Evolutionary conservation across 1,140 invertebrate genomes (phyloP).

Genomic region (Drosophila parabipectinata): DNA sequence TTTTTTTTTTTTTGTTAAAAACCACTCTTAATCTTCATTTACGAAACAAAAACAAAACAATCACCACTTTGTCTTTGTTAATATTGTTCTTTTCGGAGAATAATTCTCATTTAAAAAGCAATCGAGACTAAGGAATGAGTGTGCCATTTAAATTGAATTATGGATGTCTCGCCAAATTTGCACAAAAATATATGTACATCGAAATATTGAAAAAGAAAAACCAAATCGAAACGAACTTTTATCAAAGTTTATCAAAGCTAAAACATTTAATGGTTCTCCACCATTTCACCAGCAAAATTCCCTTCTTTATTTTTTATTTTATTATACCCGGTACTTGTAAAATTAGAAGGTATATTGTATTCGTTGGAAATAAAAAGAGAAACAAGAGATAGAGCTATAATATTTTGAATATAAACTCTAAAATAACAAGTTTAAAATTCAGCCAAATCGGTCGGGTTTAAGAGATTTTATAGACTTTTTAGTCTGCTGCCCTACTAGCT

Average conservation of each 20-base stretch:
- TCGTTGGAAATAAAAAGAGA: no score
- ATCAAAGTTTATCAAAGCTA: conserved; percentile 53
- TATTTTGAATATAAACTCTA: no score
- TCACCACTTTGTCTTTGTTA: conserved; percentile 49
- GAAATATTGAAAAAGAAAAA: neutral
- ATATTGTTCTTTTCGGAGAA: conserved; percentile 29
- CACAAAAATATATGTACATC: conserved; percentile 1
- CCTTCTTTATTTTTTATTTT: neutral
- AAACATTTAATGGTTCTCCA: conserved; percentile 48
- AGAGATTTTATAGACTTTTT: no score
- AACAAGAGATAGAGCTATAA: no score
- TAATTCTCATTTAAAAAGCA: conserved; percentile 44
- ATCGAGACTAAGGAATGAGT: conserved; percentile 30
- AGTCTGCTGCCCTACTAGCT: no score
- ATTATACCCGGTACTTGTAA: neutral
- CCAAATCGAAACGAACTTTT: conserved; percentile 32
- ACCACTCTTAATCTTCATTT: conserved; percentile 51
- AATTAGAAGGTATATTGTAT: no score
- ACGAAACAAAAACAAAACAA: neutral
- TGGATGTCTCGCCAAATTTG: conserved; percentile 29
- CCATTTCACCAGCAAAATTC: conserved; percentile 4
- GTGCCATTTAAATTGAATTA: conserved; percentile 35
- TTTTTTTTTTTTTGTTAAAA: neutral
- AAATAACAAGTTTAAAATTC: no score
- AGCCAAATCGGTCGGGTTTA: neutral